Evolutionary conservation across 2,888 invertebrate genomes (phyloP).

Genomic region (Rhogogaster chlorosoma): DNA sequence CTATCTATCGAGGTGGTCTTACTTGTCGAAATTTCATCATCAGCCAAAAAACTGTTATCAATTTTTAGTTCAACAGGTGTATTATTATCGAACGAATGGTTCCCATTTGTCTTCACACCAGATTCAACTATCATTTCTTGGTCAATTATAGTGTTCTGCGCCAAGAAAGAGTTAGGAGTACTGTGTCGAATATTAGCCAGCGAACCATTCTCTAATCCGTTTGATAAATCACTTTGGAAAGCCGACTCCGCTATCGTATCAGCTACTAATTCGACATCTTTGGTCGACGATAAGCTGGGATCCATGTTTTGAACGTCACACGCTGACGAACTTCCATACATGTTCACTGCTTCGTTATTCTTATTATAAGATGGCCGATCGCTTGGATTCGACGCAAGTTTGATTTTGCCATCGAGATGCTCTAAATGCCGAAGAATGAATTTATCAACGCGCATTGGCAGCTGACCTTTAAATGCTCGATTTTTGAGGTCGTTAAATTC

Average conservation of each 20-base stretch:
- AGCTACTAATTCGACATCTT: background rate
- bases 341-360: background rate
- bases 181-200: background rate
- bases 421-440: background rate
- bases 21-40: background rate
- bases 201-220: background rate
- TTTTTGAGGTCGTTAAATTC: conserved; percentile 49
- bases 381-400: background rate
- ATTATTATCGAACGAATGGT: background rate
- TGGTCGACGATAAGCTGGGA: background rate
- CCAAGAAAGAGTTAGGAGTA: background rate
- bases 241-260: background rate
- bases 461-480: conserved; percentile 37
- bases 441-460: conserved; percentile 50
- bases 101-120: background rate
- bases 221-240: background rate
- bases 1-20: background rate
- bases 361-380: background rate
- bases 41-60: background rate
- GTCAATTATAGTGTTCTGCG: background rate
- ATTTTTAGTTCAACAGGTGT: background rate
- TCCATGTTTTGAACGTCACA: background rate
- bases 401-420: background rate
- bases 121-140: background rate
- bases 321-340: background rate